Conservation (phyloP, 2,797 vertebrate species). For the Hoplostethus atlanticus region DNA sequence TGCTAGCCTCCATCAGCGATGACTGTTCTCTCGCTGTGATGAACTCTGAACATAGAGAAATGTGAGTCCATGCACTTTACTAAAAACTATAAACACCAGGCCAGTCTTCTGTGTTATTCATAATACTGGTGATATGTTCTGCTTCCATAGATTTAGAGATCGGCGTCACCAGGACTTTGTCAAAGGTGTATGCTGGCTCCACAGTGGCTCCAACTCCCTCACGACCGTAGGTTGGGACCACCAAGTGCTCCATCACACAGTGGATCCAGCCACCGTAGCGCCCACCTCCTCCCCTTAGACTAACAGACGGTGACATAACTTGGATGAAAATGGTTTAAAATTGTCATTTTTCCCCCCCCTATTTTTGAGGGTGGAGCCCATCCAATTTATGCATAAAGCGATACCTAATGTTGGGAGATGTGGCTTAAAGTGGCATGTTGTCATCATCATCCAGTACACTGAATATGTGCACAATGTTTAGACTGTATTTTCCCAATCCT, state of each 20-base stretch:
- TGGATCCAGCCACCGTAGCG: conserved; percentile 56
- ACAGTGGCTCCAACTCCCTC: conserved; percentile 84
- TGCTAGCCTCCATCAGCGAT: conserved; percentile 93
- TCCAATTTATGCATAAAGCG: neutral
- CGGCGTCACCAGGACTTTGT: conserved; percentile 92
- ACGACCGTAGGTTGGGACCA: conserved; percentile 98
- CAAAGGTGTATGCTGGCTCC: conserved; percentile 91
- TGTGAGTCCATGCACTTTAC: conserved; percentile 84
- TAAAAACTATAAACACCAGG: neutral
- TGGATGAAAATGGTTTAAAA: neutral
- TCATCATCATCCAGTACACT: neutral
- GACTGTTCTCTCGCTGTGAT: conserved; percentile 94
- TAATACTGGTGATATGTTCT: neutral
- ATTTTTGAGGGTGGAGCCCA: conserved; percentile 16
- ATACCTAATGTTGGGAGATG: conserved; percentile 3
- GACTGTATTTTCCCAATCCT: conserved; percentile 10
- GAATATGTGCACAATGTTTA: conserved; percentile 10
- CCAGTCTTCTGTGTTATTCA: neutral
- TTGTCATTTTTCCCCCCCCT: neutral
- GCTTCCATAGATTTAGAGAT: conserved; percentile 86
- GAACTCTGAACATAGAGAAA: conserved; percentile 87
- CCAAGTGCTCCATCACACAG: conserved; percentile 92
- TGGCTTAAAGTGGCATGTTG: conserved; percentile 10
- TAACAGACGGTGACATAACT: neutral
- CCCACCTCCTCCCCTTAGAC: conserved; percentile 61